Percentiles rank a stretch among this genome's conserved stretches.
Evolutionary conservation across 1,140 invertebrate genomes (phyloP).

Genomic region (Hestina assimilis): DNA sequence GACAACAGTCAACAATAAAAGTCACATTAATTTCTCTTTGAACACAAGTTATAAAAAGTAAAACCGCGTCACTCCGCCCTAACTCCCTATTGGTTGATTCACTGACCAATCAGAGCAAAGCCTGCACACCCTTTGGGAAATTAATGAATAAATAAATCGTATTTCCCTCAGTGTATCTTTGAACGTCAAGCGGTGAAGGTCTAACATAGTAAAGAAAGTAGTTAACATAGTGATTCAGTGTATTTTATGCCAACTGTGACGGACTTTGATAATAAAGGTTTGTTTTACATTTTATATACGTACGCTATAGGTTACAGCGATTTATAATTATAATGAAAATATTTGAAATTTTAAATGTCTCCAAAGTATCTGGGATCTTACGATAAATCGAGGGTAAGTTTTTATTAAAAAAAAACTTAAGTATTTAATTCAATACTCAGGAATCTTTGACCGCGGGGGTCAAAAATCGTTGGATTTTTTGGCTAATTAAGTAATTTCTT

Average conservation of each 20-base stretch:
- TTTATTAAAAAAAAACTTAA: too few relatives aligned
- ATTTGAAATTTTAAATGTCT: too few relatives aligned
- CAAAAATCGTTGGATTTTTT: too few relatives aligned
- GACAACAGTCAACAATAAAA: neutral
- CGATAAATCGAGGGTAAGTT: too few relatives aligned
- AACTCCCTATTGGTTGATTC: constrained; percentile 25
- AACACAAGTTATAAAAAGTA: neutral
- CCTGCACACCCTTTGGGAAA: constrained; percentile 46
- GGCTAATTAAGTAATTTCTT: too few relatives aligned
- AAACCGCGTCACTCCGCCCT: constrained; percentile 24
- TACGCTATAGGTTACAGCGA: too few relatives aligned
- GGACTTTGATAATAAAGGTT: constrained; percentile 41
- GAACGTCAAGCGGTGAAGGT: constrained; percentile 10
- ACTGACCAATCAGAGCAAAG: constrained; percentile 37
- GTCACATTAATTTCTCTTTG: too few relatives aligned
- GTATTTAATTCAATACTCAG: too few relatives aligned
- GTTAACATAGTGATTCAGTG: constrained; percentile 15
- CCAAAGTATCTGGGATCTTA: too few relatives aligned
- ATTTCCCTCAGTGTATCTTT: constrained; percentile 43
- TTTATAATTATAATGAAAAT: too few relatives aligned
- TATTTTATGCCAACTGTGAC: constrained; percentile 61
- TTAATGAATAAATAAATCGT: constrained; percentile 43
- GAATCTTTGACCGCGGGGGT: too few relatives aligned
- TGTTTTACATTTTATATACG: too few relatives aligned
- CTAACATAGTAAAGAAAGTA: constrained; percentile 10